A percentile compares a stretch with the other conserved stretches of the same genome.
Evolutionary conservation across 2,888 invertebrate species (phyloP).

Genomic region (Mimachlamys varia): DNA sequence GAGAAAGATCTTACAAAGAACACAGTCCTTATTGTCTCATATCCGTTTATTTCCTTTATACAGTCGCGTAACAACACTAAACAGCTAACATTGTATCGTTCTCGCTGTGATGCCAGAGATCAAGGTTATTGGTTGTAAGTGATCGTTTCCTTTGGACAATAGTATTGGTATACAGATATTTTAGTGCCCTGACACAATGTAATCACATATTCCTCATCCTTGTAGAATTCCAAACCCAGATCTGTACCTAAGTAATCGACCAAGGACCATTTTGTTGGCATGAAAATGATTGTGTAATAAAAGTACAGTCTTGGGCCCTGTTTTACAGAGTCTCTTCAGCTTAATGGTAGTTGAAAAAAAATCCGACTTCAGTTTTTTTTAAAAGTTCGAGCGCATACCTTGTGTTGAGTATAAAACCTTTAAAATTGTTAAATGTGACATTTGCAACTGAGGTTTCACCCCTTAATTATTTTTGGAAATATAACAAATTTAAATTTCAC

Average conservation of each 20-base stretch:
- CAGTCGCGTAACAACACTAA: no score
- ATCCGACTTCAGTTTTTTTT: no score
- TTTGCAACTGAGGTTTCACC: no score
- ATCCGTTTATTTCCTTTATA: no score
- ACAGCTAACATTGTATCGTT: neutral
- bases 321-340: neutral
- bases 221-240: neutral
- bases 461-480: no score
- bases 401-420: no score
- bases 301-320: neutral
- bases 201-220: neutral
- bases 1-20: neutral
- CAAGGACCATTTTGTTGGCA: neutral
- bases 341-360: no score
- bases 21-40: no score
- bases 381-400: no score
- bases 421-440: no score
- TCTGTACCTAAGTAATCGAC: neutral
- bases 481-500: no score
- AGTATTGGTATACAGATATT: neutral
- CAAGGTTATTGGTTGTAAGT: neutral
- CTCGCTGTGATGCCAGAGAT: neutral
- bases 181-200: neutral
- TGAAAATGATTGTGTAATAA: neutral
- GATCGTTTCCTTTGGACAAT: neutral